Base-by-base conservation (phyloP, 2,113 vertebrate genomes). In the Dunckerocampus dactyliophorus region DNA sequence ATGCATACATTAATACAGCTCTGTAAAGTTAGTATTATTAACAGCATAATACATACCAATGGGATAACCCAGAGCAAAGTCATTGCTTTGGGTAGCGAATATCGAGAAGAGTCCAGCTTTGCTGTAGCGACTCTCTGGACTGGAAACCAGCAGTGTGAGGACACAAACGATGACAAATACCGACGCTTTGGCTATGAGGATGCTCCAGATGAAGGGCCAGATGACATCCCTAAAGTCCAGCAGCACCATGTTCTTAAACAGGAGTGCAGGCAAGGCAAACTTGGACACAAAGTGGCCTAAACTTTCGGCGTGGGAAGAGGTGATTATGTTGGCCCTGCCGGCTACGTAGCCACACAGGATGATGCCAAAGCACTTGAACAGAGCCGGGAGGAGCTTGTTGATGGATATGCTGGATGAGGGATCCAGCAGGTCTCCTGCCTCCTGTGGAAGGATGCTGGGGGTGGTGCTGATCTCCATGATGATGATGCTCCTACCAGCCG, bases 71-170 rank as follows among this genome's bases (percentile, higher is more conserved):
- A 99, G 71, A 50, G 96, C 97, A 90, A 99, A 99, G 83, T 99
- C 97, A 84, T 99, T 99, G 88, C 97, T 99, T 71, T 99, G 96
- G 63, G 97, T 99, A 72, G 96, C 95, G 91, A 99, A 99, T 82
- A 98, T 98, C 58, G 97, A 93, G 82, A 92, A 98, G n/a, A 99
- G 91, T 49, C 96, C 97, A 17, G 97, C 96, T 83, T 98, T 99
- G 74, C 94, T 92, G 71, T 93, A 96, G 63, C 96, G 90, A 21
- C 84, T 93, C 15, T 94, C 90, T 15, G 94, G 94, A 82, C 76
- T 92, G 71, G 94, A 85, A 43, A 97, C 93, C 56, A 99, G 65
- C 45, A 99, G 86, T 0, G 97, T 99, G 67, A 98, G 85, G 52
- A 92, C 3, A 34, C 94, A 95, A 6, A 98, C 95, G 49, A 93